Percentiles rank a stretch among this genome's conserved stretches.
Evolutionary conservation across 2,888 invertebrate species (phyloP).

Genomic region (Aphidius colemani): DNA sequence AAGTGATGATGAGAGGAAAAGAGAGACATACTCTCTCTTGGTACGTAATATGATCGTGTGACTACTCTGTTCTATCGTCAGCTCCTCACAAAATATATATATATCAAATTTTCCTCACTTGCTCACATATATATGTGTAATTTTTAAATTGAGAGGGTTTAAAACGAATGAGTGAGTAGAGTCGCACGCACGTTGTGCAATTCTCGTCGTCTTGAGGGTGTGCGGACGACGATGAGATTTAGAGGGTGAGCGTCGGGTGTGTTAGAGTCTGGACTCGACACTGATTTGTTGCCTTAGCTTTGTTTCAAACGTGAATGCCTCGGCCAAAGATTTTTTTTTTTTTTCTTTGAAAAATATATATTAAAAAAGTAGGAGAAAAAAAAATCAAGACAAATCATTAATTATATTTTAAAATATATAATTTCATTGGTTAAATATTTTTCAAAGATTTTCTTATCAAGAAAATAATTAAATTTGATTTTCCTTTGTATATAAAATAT

Average conservation of each 20-base stretch:
- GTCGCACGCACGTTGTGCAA: conserved; percentile 56
- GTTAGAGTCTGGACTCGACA: conserved; percentile 58
- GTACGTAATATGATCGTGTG: neutral
- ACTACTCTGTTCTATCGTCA: conserved; percentile 40
- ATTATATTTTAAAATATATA: neutral
- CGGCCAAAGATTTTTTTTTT: conserved; percentile 3
- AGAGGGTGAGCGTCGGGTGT: conserved; percentile 53
- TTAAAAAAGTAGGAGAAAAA: no score
- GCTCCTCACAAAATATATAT: conserved; percentile 14
- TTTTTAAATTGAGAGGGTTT: conserved; percentile 16
- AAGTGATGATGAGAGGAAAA: no score
- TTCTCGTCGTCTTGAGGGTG: conserved; percentile 60
- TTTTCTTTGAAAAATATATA: no score
- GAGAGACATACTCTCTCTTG: no score
- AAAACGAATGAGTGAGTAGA: conserved; percentile 16
- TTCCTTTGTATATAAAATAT: no score
- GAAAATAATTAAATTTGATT: no score
- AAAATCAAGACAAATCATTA: neutral
- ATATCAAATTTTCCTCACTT: no score
- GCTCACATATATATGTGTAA: neutral
- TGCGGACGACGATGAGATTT: conserved; percentile 57
- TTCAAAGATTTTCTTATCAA: neutral
- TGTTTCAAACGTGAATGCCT: conserved; percentile 53
- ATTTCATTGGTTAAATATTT: neutral
- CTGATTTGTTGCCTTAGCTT: conserved; percentile 60